Percentiles rank a stretch among this genome's conserved stretches.
These are phyloP conservation scores for Solea solea DNA, from an alignment of 2,113 vertebrate species.

Conservation along the genomic window DNA sequence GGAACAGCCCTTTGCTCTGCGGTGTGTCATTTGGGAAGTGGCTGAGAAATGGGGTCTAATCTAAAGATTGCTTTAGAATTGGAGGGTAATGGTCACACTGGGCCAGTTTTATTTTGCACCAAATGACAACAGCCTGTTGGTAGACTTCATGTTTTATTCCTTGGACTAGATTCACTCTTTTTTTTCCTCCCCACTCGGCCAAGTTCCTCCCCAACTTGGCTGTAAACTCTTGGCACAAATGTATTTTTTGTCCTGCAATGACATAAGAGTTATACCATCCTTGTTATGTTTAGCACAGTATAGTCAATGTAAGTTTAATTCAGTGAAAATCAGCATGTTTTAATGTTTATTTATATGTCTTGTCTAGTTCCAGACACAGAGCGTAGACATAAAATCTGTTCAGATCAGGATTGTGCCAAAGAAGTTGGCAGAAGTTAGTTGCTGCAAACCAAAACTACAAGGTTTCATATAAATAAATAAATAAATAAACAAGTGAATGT, in stretches of 20 bases:
- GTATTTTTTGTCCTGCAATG: background rate
- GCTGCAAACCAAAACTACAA: too few relatives aligned
- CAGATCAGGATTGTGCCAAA: too few relatives aligned
- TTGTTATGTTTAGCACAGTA: background rate
- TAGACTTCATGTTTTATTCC: background rate
- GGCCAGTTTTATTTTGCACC: background rate
- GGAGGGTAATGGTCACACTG: background rate
- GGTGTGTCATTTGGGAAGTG: background rate
- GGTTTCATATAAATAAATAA: too few relatives aligned
- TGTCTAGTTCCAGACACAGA: too few relatives aligned
- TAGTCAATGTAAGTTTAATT: background rate
- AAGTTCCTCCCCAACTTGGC: background rate
- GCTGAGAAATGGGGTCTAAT: slow-evolving; percentile 1
- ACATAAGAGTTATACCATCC: slow-evolving; percentile 11
- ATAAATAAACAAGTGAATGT: too few relatives aligned
- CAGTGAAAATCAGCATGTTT: background rate
- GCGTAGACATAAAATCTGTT: too few relatives aligned
- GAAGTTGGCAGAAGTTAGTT: too few relatives aligned
- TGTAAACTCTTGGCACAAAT: slow-evolving; percentile 7
- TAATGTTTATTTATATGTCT: slow-evolving; percentile 9
- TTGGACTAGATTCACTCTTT: background rate
- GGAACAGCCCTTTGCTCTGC: background rate
- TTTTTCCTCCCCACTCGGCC: background rate
- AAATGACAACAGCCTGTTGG: background rate
- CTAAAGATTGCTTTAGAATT: background rate